Conservation (phyloP, 2,888 invertebrate genomes). For the Ditylenchus weischeri region DNA sequence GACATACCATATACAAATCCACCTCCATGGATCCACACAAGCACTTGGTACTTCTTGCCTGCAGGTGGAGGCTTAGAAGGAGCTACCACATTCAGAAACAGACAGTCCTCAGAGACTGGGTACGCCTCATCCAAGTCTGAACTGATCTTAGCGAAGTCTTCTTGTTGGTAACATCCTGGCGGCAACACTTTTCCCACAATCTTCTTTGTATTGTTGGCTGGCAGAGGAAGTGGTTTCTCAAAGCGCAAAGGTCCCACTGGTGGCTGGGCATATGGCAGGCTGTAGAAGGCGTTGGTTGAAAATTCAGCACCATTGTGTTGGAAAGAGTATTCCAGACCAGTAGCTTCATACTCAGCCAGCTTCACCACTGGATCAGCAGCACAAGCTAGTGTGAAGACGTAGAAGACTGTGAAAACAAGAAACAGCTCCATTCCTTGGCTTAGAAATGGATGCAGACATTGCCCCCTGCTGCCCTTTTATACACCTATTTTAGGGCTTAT, state of each 20-base stretch:
- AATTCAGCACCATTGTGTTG: conserved; percentile 9
- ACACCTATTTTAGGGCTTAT: no score
- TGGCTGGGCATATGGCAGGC: conserved; percentile 46
- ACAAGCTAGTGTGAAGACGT: no score
- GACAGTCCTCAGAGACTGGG: conserved; percentile 73
- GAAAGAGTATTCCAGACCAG: not conserved
- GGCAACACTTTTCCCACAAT: not conserved
- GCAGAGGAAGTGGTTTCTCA: conserved; percentile 15
- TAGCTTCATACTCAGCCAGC: not conserved
- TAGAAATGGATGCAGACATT: no score
- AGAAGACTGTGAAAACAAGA: no score
- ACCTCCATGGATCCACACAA: conserved; percentile 76
- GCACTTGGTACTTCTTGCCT: conserved; percentile 1
- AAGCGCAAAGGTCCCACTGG: conserved; percentile 44
- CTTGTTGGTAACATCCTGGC: conserved; percentile 4
- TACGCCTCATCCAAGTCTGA: conserved; percentile 39
- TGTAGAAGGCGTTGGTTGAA: conserved; percentile 28
- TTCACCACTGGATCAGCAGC: conserved; percentile 9
- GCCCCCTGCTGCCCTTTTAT: no score
- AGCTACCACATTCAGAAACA: conserved; percentile 78
- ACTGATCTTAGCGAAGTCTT: not conserved
- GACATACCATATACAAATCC: conserved; percentile 75
- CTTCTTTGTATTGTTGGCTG: not conserved
- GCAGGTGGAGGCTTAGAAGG: conserved; percentile 1
- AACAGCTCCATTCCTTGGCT: no score